These are phyloP conservation scores for Lepus oiostolus DNA, from an alignment of 2,797 vertebrate species.

Conservation along the genomic window DNA sequence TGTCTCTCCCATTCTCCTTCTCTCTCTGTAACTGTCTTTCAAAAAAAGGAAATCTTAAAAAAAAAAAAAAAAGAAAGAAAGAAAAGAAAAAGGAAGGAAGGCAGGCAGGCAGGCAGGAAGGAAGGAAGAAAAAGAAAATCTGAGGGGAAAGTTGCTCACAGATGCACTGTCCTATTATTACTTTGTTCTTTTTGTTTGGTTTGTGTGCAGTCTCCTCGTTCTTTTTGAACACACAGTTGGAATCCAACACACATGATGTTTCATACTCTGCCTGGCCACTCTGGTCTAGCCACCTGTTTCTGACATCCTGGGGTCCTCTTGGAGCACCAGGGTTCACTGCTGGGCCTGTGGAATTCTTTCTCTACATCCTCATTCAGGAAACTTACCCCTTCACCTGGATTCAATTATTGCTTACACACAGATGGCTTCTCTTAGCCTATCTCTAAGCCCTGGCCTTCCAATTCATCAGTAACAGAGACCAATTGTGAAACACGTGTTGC, in stretches of 20 bases:
- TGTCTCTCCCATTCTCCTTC: too few relatives aligned
- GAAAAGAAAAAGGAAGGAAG: too few relatives aligned
- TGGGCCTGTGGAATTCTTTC: neutral
- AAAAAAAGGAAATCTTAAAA: too few relatives aligned
- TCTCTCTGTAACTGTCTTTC: too few relatives aligned
- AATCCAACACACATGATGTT: neutral
- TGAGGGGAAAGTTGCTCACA: too few relatives aligned
- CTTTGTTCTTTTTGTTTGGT: neutral
- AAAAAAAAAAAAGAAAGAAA: too few relatives aligned
- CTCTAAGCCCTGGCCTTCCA: neutral
- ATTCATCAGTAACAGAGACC: neutral
- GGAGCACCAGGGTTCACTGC: neutral
- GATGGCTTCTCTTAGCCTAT: constrained; percentile 55
- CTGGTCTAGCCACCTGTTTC: neutral
- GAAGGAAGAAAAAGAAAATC: neutral
- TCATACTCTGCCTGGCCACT: neutral
- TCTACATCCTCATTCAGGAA: constrained; percentile 30
- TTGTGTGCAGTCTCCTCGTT: neutral
- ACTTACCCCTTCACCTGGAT: neutral
- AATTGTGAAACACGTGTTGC: neutral
- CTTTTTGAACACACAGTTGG: neutral
- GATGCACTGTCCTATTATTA: neutral
- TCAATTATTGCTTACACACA: neutral
- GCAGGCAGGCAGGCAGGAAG: too few relatives aligned
- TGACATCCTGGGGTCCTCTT: constrained; percentile 28